Evolutionary conservation across 2,888 invertebrate species (phyloP), one percentile per base, ranked within the genome.

Genomic region (Junonia oenone): DNA sequence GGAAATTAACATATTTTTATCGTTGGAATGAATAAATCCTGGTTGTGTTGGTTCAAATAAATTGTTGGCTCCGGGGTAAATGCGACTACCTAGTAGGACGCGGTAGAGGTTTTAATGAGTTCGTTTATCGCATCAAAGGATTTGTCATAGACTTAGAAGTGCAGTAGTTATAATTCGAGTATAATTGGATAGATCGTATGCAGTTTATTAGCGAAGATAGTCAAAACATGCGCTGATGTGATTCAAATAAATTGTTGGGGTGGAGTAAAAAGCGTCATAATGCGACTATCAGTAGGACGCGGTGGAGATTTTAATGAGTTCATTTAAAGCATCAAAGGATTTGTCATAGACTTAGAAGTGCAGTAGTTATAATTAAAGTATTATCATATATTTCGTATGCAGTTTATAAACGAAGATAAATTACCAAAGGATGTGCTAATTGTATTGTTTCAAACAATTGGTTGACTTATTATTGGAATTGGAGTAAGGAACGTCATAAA

Each of bases 401-500:
- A n/a, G n/a, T n/a, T n/a, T n/a, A n/a, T n/a, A n/a, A n/a, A n/a
- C n/a, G n/a, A n/a, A n/a, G n/a, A n/a, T n/a, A n/a, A n/a, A n/a
- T n/a, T n/a, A n/a, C n/a, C n/a, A n/a, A n/a, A n/a, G n/a, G n/a
- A n/a, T n/a, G n/a, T n/a, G n/a, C n/a, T n/a, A n/a, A n/a, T n/a
- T n/a, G n/a, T n/a, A n/a, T n/a, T 58, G 54, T 50, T 58, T 51
- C 40, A 54, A 58, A 58, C 55, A 58, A 58, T n/a, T n/a, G n/a
- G n/a, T n/a, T n/a, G n/a, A n/a, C n/a, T n/a, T n/a, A 58, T 58
- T 54, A 47, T 55, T 46, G 58, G 46, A 54, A 49, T n/a, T 1
- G 47, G 38, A 47, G 40, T 14, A 38, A n/a, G n/a, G n/a, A n/a
- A n/a, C n/a, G n/a, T n/a, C n/a, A n/a, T n/a, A 46, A 52, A 31